Conservation (phyloP, 1,140 invertebrate species). For the Thaumetopoea pityocampa region DNA sequence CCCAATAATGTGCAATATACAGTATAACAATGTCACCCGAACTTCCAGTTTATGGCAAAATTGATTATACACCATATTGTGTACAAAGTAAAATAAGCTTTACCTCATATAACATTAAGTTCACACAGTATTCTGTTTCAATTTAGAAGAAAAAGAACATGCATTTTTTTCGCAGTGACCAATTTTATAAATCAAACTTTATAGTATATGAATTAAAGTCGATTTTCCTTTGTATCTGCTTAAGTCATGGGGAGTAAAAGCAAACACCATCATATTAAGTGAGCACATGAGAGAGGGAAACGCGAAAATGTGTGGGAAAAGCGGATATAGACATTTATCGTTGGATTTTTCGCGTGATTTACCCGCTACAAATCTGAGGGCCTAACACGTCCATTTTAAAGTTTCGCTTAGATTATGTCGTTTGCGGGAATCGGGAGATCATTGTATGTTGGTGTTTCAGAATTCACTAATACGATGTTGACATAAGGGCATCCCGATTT, state of each 20-base stretch:
- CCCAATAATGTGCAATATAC: conserved; percentile 71
- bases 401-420: conserved; percentile 4
- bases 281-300: conserved; percentile 72
- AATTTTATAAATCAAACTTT: conserved; percentile 19
- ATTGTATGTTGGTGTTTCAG: conserved; percentile 30
- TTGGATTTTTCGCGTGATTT: conserved; percentile 72
- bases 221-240: conserved; percentile 11
- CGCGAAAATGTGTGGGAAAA: conserved; percentile 72
- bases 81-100: conserved; percentile 18
- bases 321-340: conserved; percentile 73
- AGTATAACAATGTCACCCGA: conserved; percentile 69
- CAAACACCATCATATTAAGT: conserved; percentile 72
- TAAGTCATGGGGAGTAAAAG: conserved; percentile 48
- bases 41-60: conserved; percentile 39
- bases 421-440: conserved; percentile 22
- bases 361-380: conserved; percentile 66
- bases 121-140: conserved; percentile 14
- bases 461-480: conserved; percentile 66
- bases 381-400: conserved; percentile 39
- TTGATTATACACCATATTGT: conserved; percentile 13
- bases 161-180: conserved; percentile 37
- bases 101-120: conserved; percentile 4
- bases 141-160: conserved; percentile 48
- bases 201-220: conserved; percentile 8
- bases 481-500: conserved; percentile 61